A percentile compares a stretch with the other conserved stretches of the same genome.
Evolutionary conservation across 2,797 vertebrate genomes (phyloP).

Genomic region (Amazona ochrocephala): DNA sequence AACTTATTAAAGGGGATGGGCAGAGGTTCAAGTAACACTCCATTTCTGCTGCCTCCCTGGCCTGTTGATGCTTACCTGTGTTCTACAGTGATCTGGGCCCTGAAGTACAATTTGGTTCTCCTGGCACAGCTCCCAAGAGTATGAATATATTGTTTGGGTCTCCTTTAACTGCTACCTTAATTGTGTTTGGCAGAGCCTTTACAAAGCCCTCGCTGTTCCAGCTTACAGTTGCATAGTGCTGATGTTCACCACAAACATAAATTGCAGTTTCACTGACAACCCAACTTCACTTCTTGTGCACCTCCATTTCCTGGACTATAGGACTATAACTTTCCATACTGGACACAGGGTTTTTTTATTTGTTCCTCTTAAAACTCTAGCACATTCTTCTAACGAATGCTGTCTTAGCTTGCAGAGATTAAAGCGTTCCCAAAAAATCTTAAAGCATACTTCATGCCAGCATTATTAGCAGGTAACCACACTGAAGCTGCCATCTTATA

Average conservation of each 20-base stretch:
- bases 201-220: not conserved
- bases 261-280: not conserved
- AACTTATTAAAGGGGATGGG: not conserved
- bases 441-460: not conserved
- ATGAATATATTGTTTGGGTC: not conserved
- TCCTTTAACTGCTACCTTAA: not conserved
- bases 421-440: not conserved
- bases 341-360: fast-evolving
- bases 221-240: not conserved
- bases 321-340: not conserved
- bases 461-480: not conserved
- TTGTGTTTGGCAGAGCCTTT: not conserved
- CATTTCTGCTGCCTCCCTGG: not conserved
- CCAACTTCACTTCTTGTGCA: not conserved
- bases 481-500: not conserved
- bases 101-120: not conserved
- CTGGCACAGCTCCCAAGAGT: not conserved
- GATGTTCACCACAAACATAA: not conserved
- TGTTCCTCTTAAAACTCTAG: not conserved
- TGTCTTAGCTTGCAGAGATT: not conserved
- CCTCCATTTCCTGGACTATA: not conserved
- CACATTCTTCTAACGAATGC: not conserved
- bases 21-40: not conserved
- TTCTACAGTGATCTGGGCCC: not conserved
- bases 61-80: not conserved